These are phyloP conservation scores for Bungarus multicinctus DNA, from an alignment of 2,113 vertebrate genomes.

Conservation along the genomic window DNA sequence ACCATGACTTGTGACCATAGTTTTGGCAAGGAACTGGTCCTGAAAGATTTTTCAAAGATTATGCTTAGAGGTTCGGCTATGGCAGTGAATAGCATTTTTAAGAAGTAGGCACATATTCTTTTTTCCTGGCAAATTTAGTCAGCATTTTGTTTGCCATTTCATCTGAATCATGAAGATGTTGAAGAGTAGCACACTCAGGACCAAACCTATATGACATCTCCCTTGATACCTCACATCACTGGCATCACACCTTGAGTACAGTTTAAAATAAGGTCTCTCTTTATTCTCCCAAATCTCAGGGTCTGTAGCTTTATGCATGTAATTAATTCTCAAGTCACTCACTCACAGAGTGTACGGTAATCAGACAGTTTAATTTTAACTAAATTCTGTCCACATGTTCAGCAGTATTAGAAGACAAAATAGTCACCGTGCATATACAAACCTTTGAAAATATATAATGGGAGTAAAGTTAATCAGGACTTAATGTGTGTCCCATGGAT, in stretches of 20 bases:
- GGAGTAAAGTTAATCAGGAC: background rate
- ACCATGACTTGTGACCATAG: too few species aligned
- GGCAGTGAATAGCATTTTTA: too few species aligned
- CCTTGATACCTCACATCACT: background rate
- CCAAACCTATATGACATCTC: background rate
- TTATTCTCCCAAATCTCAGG: background rate
- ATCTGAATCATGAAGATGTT: background rate
- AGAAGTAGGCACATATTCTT: too few species aligned
- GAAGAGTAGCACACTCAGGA: background rate
- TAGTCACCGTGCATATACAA: background rate
- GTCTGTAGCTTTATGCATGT: background rate
- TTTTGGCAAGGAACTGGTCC: too few species aligned
- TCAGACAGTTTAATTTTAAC: constrained; percentile 7
- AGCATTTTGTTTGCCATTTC: background rate
- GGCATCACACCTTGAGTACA: background rate
- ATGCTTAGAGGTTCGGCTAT: too few species aligned
- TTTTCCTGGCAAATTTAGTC: background rate
- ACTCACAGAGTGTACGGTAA: background rate
- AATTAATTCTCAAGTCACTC: background rate
- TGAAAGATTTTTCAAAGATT: too few species aligned
- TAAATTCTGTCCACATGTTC: background rate
- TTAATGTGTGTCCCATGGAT: background rate
- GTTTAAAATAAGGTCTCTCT: background rate
- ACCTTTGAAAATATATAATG: background rate
- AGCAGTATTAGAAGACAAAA: background rate